These are phyloP conservation scores for Enteromius argenteus DNA, from an alignment of 2,797 vertebrate genomes.

Conservation along the genomic window DNA sequence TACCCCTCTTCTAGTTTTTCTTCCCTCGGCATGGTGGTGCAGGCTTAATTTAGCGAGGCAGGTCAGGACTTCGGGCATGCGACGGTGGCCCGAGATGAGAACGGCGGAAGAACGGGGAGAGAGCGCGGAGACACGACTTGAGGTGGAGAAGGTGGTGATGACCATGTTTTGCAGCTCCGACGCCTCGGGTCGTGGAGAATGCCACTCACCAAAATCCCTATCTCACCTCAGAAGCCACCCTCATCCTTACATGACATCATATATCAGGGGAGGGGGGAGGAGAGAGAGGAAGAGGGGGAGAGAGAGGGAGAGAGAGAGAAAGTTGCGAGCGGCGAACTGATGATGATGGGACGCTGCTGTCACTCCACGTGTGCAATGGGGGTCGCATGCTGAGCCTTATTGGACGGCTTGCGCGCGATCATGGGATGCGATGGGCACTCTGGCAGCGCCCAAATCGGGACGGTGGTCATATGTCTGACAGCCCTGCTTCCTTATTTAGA, in stretches of 20 bases:
- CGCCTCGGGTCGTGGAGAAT: conserved; percentile 75
- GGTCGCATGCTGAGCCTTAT: conserved; percentile 77
- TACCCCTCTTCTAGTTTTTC: conserved; percentile 89
- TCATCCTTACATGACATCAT: conserved; percentile 85
- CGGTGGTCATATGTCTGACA: conserved; percentile 81
- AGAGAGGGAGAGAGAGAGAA: conserved; percentile 69
- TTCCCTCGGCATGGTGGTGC: conserved; percentile 86
- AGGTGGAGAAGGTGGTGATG: conserved; percentile 70
- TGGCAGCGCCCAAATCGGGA: conserved; percentile 84
- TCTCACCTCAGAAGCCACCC: conserved; percentile 77
- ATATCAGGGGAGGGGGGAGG: conserved; percentile 53
- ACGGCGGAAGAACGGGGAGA: conserved; percentile 60
- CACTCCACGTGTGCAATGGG: conserved; percentile 72
- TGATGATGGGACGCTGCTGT: conserved; percentile 54
- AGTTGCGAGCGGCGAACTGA: conserved; percentile 66
- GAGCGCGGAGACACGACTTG: conserved; percentile 71
- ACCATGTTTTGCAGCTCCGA: conserved; percentile 84
- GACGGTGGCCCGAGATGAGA: conserved; percentile 81
- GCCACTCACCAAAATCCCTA: conserved; percentile 75
- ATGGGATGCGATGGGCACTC: conserved; percentile 79
- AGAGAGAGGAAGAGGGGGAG: conserved; percentile 49
- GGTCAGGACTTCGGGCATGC: conserved; percentile 85
- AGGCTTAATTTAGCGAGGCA: conserved; percentile 91
- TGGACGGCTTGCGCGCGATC: conserved; percentile 78
- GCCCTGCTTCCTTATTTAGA: conserved; percentile 91